Base-by-base conservation (phyloP, 1,140 invertebrate genomes). In the Formica selysi region DNA sequence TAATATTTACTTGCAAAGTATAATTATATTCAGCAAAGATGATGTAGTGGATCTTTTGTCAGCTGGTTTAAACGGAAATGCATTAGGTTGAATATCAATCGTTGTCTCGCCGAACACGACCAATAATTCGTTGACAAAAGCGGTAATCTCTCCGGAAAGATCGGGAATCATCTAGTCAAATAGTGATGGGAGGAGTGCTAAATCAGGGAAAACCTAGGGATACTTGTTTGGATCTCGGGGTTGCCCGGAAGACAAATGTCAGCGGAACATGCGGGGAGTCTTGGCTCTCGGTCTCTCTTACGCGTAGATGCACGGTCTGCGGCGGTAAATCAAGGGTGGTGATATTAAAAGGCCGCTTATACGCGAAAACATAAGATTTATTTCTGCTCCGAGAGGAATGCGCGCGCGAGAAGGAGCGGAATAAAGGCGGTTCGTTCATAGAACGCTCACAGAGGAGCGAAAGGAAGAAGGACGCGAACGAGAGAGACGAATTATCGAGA, bases 261-360 rank as follows among this genome's bases (percentile, higher is more conserved):
- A 92, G 85, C 86, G 90, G 44, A 87, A 71, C 44, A 11, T n/a
- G 85, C 26, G 67, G 62, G 74, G 80, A 61, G 51, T 54, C 48
- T 59, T 2, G 71, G 41, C 87, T 86, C 89, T 84, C 87, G 88
- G 89, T 74, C 91, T 92, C 91, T 87, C 86, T 76, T 76, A 19
- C 80, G 76, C 86, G 85, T 83, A 89, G 89, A 93, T 91, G 92
- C 92, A 92, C 87, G 91, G 89, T 90, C 91, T 91, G 88, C 88
- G 91, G 90, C 92, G 92, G 92, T 94, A 94, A 94, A 94, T 94
- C 94, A 94, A 94, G 92, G 78, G 87, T 88, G 93, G 92, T 94
- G 94, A 94, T 94, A 94, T 94, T 94, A 94, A 94, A 94, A 94
- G 93, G 91, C 93, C 94, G 93, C 93, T 93, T 94, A 94, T 94